These are phyloP conservation scores for Dysmachus trigonus DNA, from an alignment of 2,888 invertebrate species.

Conservation along the genomic window DNA sequence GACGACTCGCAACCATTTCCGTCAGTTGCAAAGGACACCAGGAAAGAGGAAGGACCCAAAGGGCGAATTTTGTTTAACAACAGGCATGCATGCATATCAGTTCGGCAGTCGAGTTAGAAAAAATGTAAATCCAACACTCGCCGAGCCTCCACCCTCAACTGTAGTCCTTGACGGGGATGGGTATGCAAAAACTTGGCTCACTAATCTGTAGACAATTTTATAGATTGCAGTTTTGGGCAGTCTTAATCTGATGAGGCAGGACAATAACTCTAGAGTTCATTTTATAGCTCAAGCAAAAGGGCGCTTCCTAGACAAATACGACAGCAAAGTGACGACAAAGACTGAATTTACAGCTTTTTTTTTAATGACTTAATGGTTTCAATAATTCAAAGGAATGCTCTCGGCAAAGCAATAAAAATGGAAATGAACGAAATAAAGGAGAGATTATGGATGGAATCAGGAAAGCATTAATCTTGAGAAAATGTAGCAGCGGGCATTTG, in stretches of 20 bases:
- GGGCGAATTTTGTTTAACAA: not conserved
- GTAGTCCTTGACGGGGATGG: not conserved
- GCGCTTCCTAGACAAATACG: not conserved
- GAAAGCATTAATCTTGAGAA: not conserved
- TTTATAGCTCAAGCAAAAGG: not conserved
- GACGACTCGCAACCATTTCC: not conserved
- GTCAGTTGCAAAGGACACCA: not conserved
- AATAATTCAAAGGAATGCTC: not conserved
- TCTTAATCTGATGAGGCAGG: not conserved
- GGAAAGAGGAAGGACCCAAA: not conserved
- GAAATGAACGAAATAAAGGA: not conserved
- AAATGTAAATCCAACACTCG: not conserved
- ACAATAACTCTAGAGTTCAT: not conserved
- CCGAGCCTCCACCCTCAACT: not conserved
- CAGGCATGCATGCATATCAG: not conserved
- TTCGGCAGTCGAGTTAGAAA: not conserved
- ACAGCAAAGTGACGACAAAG: not conserved
- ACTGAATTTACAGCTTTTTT: not conserved
- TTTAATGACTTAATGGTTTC: not conserved
- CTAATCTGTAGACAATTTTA: not conserved
- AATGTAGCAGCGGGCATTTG: not conserved
- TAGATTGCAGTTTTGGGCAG: not conserved
- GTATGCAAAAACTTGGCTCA: not conserved
- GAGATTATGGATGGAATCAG: not conserved
- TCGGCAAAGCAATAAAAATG: not conserved